phyloP scores from a whole-genome alignment of 2,888 invertebrate genomes.

The Ceratothoa steindachneri region DNA sequence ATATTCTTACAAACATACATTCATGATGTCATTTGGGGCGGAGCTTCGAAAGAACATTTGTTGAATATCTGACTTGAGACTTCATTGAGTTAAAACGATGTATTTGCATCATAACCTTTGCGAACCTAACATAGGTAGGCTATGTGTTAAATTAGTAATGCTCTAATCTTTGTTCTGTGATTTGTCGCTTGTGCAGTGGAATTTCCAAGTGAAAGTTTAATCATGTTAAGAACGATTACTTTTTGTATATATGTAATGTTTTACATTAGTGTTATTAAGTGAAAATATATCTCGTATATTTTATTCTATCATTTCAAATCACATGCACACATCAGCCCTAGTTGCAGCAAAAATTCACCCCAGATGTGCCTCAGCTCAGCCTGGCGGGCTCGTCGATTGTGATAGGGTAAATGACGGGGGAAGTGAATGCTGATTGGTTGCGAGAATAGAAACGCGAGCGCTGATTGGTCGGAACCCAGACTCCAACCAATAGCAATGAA shows the following conservation, averaged over 20 bases:
- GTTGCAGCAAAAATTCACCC: slow-evolving; percentile 45
- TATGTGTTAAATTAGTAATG: neutral
- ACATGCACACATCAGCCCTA: slow-evolving; percentile 12
- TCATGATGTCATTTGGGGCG: slow-evolving; percentile 9
- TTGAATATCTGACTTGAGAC: slow-evolving; percentile 12
- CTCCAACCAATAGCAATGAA: slow-evolving; percentile 20
- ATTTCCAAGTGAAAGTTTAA: neutral
- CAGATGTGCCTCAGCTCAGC: slow-evolving; percentile 48
- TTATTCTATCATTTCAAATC: slow-evolving; percentile 15
- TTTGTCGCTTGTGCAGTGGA: neutral
- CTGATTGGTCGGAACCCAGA: slow-evolving; percentile 27
- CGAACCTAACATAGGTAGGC: slow-evolving; percentile 1
- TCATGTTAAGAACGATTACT: neutral
- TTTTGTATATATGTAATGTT: neutral
- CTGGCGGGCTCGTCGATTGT: slow-evolving; percentile 24
- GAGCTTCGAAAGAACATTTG: slow-evolving; percentile 8
- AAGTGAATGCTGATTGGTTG: slow-evolving; percentile 30
- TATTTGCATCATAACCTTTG: slow-evolving; percentile 9
- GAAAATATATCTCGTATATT: slow-evolving; percentile 3
- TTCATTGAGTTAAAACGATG: slow-evolving; percentile 13
- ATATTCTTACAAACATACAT: neutral
- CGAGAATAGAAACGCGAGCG: neutral
- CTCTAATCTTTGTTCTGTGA: neutral
- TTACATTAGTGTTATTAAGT: neutral
- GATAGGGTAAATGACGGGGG: slow-evolving; percentile 37